phyloP scores from a whole-genome alignment of 2,113 vertebrate genomes.

The Podarcis muralis region DNA sequence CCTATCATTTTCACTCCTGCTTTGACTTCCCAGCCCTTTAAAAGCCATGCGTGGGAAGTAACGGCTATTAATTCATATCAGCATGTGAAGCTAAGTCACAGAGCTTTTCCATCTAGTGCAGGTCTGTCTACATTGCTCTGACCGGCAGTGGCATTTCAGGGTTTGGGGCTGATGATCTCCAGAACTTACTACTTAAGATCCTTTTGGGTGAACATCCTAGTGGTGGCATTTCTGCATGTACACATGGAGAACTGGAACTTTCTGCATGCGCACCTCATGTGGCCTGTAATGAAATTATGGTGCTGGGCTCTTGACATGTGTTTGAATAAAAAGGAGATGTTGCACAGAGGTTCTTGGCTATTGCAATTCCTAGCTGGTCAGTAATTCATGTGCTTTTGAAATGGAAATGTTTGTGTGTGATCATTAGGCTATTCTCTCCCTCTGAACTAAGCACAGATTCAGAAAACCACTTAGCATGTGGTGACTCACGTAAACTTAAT shows the following conservation, averaged over 20 bases:
- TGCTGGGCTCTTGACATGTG: background rate
- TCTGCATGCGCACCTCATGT: background rate
- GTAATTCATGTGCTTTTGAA: background rate
- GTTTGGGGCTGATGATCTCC: background rate
- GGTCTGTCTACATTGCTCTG: background rate
- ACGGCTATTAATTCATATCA: background rate
- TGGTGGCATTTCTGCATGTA: no score
- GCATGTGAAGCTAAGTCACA: background rate
- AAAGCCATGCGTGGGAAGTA: background rate
- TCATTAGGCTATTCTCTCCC: background rate
- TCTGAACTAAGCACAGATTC: background rate
- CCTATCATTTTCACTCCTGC: background rate
- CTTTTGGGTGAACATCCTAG: background rate
- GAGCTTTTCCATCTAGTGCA: background rate
- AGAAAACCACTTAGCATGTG: background rate
- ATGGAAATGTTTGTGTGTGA: background rate
- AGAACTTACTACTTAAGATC: background rate
- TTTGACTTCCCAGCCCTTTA: background rate
- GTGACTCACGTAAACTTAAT: background rate
- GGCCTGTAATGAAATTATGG: background rate
- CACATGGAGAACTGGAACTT: background rate
- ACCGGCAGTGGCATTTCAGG: background rate
- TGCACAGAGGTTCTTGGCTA: background rate
- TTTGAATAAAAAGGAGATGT: slow-evolving; percentile 1
- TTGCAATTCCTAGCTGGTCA: background rate